These are phyloP conservation scores for Laticauda laticaudata DNA, from an alignment of 2,113 vertebrate species.

Conservation along the genomic window DNA sequence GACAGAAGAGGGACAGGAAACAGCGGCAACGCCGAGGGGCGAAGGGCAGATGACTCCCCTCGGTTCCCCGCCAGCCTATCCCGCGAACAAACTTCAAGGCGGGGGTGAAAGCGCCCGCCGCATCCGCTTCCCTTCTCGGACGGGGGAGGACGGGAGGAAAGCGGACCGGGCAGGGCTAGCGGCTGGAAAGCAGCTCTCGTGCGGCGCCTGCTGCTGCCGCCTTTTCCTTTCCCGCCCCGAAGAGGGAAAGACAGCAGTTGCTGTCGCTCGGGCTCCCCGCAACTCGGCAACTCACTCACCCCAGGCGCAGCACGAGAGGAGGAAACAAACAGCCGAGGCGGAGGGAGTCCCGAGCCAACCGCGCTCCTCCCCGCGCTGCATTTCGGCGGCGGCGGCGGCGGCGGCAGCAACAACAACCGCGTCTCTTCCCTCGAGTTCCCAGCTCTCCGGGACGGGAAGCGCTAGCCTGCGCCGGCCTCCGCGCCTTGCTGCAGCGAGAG, in stretches of 20 bases:
- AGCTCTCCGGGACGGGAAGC: not conserved
- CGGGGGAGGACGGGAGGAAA: too few relatives aligned
- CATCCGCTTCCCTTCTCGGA: not conserved
- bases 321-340: slow-evolving; percentile 18
- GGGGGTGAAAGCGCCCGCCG: not conserved
- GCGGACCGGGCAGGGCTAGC: not conserved
- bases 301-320: slow-evolving; percentile 14
- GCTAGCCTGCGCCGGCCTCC: not conserved
- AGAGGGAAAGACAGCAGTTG: not conserved
- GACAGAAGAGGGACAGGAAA: not conserved
- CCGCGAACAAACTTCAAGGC: slow-evolving; percentile 51
- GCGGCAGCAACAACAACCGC: not conserved
- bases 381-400: not conserved
- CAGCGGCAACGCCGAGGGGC: not conserved
- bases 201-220: not conserved
- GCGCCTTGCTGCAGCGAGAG: slow-evolving; percentile 28
- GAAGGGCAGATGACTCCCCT: not conserved
- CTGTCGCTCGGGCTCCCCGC: not conserved
- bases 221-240: not conserved
- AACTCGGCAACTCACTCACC: slow-evolving; percentile 47
- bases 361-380: slow-evolving; percentile 42
- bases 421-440: not conserved
- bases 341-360: slow-evolving; percentile 19
- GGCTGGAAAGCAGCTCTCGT: not conserved
- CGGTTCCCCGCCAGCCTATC: not conserved